Evolutionary conservation across 2,113 vertebrate species (phyloP).

Genomic region (Bufo bufo): DNA sequence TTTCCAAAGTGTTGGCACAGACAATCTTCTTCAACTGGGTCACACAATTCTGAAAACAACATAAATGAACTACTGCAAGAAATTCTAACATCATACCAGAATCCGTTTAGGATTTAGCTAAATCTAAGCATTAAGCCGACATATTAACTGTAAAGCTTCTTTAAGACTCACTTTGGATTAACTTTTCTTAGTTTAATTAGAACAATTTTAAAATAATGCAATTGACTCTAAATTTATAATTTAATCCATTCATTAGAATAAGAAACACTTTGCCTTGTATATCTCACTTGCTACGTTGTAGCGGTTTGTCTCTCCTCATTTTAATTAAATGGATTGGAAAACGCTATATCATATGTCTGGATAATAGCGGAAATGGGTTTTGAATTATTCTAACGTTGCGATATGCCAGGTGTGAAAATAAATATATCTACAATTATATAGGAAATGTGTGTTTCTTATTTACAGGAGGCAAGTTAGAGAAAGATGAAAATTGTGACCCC

Average conservation of each 20-base stretch:
- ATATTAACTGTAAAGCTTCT: slow-evolving; percentile 50
- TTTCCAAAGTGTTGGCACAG: background rate
- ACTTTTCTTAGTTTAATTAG: slow-evolving; percentile 53
- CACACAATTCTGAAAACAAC: background rate
- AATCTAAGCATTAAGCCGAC: slow-evolving; percentile 35
- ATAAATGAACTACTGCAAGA: background rate
- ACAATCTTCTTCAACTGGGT: slow-evolving; percentile 30
- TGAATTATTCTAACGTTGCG: background rate
- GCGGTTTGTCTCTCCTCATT: background rate
- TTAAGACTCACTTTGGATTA: slow-evolving; percentile 27
- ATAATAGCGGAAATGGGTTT: slow-evolving; percentile 9
- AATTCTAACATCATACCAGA: slow-evolving; percentile 14
- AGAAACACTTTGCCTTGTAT: slow-evolving; percentile 20
- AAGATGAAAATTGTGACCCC: background rate
- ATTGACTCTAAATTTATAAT: slow-evolving; percentile 39
- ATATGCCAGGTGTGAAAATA: background rate
- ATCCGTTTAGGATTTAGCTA: slow-evolving; percentile 52
- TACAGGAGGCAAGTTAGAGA: background rate
- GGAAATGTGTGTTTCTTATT: background rate
- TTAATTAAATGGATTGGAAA: slow-evolving; percentile 41
- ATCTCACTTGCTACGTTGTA: slow-evolving; percentile 22
- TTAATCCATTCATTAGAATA: slow-evolving; percentile 46
- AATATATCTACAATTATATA: background rate
- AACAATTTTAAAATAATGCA: slow-evolving; percentile 48
- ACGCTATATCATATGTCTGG: background rate